Percentiles rank a stretch among this genome's conserved stretches.
Evolutionary conservation across 1,140 invertebrate species (phyloP).

Genomic region (Drosophila truncata): DNA sequence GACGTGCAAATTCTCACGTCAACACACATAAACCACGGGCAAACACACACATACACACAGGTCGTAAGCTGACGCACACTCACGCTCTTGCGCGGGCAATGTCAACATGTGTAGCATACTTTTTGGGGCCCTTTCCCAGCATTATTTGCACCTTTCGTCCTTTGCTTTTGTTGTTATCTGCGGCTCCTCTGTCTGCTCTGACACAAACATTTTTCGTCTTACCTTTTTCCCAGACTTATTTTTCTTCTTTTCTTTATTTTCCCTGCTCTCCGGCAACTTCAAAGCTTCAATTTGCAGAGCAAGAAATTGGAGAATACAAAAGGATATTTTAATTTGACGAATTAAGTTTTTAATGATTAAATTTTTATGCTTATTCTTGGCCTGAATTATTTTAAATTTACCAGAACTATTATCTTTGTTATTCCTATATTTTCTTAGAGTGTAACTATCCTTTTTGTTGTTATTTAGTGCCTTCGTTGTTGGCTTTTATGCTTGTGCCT

Average conservation of each 20-base stretch:
- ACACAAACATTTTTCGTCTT: background rate
- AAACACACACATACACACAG: slow-evolving; percentile 27
- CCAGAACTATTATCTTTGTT: accelerated
- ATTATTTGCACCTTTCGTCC: slow-evolving; percentile 76
- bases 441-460: slow-evolving; percentile 20
- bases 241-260: slow-evolving; percentile 39
- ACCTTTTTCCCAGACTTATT: slow-evolving; percentile 7
- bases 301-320: background rate
- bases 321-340: background rate
- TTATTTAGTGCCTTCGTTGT: slow-evolving; percentile 32
- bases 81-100: slow-evolving; percentile 52
- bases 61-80: slow-evolving; percentile 25
- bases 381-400: background rate
- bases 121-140: slow-evolving; percentile 66
- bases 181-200: background rate
- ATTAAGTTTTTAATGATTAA: background rate
- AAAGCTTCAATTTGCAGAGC: slow-evolving; percentile 46
- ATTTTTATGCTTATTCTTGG: background rate
- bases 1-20: slow-evolving; percentile 81
- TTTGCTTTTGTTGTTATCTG: slow-evolving; percentile 24
- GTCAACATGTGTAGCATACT: slow-evolving; percentile 78
- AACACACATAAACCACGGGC: slow-evolving; percentile 66
- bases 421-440: slow-evolving; percentile 1
- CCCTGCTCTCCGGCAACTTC: slow-evolving; percentile 58
- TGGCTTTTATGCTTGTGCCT: slow-evolving; percentile 32